A percentile compares a stretch with the other conserved stretches of the same genome.
These are phyloP conservation scores for Hiodon alosoides DNA, from an alignment of 2,113 vertebrate species.

Conservation along the genomic window DNA sequence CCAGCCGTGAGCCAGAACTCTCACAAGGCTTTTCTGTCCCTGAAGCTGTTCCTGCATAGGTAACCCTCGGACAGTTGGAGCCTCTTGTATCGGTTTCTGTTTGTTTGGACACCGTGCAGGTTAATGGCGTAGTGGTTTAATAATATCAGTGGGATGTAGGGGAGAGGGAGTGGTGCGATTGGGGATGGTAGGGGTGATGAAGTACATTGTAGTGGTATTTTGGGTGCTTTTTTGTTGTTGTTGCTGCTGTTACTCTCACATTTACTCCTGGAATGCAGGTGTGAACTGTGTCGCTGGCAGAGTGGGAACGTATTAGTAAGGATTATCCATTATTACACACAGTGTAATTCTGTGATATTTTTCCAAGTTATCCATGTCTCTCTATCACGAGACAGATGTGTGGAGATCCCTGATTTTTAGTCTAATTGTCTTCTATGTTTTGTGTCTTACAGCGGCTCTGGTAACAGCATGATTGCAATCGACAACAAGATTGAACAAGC, in stretches of 20 bases:
- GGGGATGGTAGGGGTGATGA: too few relatives aligned
- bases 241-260: not conserved
- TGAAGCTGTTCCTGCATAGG: conserved; percentile 23
- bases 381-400: too few relatives aligned
- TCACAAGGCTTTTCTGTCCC: conserved; percentile 14
- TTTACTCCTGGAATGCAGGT: not conserved
- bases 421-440: not conserved
- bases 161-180: too few relatives aligned
- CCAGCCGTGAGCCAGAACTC: conserved; percentile 1
- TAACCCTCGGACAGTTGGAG: not conserved
- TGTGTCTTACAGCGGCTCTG: conserved; percentile 46
- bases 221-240: not conserved
- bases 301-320: not conserved
- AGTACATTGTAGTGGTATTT: too few relatives aligned
- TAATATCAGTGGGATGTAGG: too few relatives aligned
- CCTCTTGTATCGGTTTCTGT: not conserved
- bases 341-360: not conserved
- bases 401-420: too few relatives aligned
- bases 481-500: conserved; percentile 72
- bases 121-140: too few relatives aligned
- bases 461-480: conserved; percentile 59
- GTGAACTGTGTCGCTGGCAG: not conserved
- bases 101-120: not conserved
- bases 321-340: not conserved
- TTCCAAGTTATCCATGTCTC: not conserved